Evolutionary conservation across 1,140 invertebrate species (phyloP).

Genomic region (Drosophila tristis): DNA sequence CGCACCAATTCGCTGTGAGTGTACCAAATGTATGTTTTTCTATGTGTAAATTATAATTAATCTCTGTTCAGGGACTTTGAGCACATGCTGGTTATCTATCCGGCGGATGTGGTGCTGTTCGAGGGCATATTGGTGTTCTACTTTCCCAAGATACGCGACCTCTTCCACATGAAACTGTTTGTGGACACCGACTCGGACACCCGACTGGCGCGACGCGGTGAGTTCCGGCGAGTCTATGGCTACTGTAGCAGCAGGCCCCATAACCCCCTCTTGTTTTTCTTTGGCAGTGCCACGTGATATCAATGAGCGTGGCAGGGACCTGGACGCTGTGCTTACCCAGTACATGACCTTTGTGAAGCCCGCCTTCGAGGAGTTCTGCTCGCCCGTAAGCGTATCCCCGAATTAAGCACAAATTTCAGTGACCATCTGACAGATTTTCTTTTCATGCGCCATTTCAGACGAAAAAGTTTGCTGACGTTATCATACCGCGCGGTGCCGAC

Average conservation of each 20-base stretch:
- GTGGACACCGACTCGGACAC: slow-evolving; percentile 99
- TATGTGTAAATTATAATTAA: background rate
- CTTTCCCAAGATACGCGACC: slow-evolving; percentile 95
- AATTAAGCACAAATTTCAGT: background rate
- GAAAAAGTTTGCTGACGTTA: slow-evolving; percentile 99
- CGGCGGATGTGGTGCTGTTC: slow-evolving; percentile 98
- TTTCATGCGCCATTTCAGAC: slow-evolving; percentile 87
- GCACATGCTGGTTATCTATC: slow-evolving; percentile 93
- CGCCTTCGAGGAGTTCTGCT: slow-evolving; percentile 99
- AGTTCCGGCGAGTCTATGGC: background rate
- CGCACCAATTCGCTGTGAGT: slow-evolving; percentile 91
- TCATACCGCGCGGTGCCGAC: slow-evolving; percentile 98
- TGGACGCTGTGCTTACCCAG: slow-evolving; percentile 97
- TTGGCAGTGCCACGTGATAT: slow-evolving; percentile 95
- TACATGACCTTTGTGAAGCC: slow-evolving; percentile 99
- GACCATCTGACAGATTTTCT: background rate
- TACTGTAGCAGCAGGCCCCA: background rate
- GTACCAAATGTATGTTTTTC: no score
- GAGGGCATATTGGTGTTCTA: slow-evolving; percentile 99
- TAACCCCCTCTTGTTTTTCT: background rate
- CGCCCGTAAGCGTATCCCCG: slow-evolving; percentile 90
- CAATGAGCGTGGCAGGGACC: slow-evolving; percentile 95
- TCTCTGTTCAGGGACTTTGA: slow-evolving; percentile 87
- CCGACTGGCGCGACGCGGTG: slow-evolving; percentile 96
- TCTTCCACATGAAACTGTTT: slow-evolving; percentile 99